These are phyloP conservation scores for Takifugu flavidus DNA, from an alignment of 2,113 vertebrate species.

Conservation along the genomic window DNA sequence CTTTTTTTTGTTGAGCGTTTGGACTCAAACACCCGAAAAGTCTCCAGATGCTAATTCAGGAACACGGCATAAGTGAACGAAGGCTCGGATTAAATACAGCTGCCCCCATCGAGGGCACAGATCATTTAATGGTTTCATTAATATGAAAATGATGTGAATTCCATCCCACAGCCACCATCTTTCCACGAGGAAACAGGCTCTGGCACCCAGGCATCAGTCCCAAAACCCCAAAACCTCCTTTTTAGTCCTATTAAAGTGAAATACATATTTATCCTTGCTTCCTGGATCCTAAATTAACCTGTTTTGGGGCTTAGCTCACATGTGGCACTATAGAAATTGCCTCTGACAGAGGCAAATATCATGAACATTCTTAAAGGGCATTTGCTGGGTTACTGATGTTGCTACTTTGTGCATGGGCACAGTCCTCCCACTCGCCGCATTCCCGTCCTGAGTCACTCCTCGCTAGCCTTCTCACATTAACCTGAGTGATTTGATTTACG, in stretches of 20 bases:
- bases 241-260: neutral
- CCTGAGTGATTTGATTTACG: constrained; percentile 37
- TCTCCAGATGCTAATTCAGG: neutral
- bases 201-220: no score
- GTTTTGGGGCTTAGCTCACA: neutral
- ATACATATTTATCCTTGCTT: neutral
- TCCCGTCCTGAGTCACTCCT: constrained; percentile 39
- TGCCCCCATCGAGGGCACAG: neutral
- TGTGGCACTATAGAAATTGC: neutral
- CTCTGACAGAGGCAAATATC: constrained; percentile 19
- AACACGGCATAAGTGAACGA: neutral
- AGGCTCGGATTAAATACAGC: neutral
- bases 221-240: neutral
- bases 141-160: neutral
- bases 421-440: constrained; percentile 43
- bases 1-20: neutral
- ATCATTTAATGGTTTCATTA: neutral
- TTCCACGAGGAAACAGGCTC: neutral
- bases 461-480: constrained; percentile 40
- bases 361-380: constrained; percentile 25
- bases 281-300: neutral
- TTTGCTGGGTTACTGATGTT: constrained; percentile 18
- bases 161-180: neutral
- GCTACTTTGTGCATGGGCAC: constrained; percentile 25
- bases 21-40: neutral